These are phyloP conservation scores for Crenuchus spilurus DNA, from an alignment of 2,797 vertebrate genomes.

Conservation along the genomic window DNA sequence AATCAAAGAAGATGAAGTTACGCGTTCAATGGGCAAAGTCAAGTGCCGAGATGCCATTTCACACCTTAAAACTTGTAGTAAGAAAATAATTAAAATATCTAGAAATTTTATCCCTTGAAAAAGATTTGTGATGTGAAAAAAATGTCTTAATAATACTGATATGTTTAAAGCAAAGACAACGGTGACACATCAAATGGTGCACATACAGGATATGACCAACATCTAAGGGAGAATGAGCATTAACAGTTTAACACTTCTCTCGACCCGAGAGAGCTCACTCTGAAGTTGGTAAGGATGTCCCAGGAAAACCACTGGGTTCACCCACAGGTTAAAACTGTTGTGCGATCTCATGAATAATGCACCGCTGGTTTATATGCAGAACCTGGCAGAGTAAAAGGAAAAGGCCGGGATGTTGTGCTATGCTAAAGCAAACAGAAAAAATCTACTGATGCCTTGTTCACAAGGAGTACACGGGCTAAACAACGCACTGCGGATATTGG, in stretches of 20 bases:
- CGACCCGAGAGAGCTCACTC: neutral
- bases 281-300: neutral
- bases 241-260: neutral
- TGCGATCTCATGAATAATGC: constrained; percentile 24
- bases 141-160: neutral
- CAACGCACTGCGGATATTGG: constrained; percentile 50
- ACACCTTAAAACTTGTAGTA: constrained; percentile 61
- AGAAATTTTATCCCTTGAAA: neutral
- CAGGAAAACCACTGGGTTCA: constrained; percentile 1
- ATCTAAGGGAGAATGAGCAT: neutral
- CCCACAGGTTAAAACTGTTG: neutral
- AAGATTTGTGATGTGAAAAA: neutral
- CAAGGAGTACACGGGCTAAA: constrained; percentile 54
- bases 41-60: constrained; percentile 78
- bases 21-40: constrained; percentile 66
- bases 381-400: constrained; percentile 20
- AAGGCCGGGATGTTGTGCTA: constrained; percentile 7
- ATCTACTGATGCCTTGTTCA: constrained; percentile 38
- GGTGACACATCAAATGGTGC: neutral
- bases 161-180: neutral
- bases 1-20: constrained; percentile 68
- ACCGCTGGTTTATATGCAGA: constrained; percentile 19
- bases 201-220: neutral
- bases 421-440: constrained; percentile 61
- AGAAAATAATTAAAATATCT: neutral